A percentile compares a stretch with the other conserved stretches of the same genome.
phyloP scores from a whole-genome alignment of 2,888 invertebrate species.

The Drosophila subsilvestris region DNA sequence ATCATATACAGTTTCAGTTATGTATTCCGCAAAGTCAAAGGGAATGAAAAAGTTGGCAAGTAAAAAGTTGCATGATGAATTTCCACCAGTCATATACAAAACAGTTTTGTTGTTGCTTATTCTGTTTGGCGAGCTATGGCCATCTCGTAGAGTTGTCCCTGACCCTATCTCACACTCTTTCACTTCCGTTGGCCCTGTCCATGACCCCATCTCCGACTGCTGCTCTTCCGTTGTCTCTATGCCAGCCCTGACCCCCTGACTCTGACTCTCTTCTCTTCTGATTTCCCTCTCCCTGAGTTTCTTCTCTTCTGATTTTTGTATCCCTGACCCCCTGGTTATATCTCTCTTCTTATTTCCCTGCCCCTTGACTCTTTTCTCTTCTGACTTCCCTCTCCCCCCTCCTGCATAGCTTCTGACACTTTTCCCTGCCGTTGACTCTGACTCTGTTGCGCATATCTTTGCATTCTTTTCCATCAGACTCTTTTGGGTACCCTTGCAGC shows the following conservation, averaged over 20 bases:
- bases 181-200: neutral
- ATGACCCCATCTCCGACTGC: neutral
- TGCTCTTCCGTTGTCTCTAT: slow-evolving; percentile 2
- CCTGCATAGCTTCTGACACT: no score
- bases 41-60: neutral
- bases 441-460: slow-evolving; percentile 6
- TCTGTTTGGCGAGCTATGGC: neutral
- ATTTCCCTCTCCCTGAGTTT: neutral
- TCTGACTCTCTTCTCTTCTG: slow-evolving; percentile 7
- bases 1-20: slow-evolving; percentile 14
- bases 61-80: slow-evolving; percentile 2
- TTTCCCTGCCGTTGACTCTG: neutral
- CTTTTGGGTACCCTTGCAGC: neutral
- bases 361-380: no score
- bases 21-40: neutral
- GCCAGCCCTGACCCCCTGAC: neutral
- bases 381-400: neutral
- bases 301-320: neutral
- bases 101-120: neutral
- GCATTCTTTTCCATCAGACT: slow-evolving; percentile 7
- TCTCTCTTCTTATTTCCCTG: neutral
- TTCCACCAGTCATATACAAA: neutral
- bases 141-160: neutral
- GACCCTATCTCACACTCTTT: neutral
- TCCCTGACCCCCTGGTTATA: no score